Evolutionary conservation across 1,140 invertebrate genomes (phyloP), one percentile per base, ranked within the genome.

Genomic region (Apis dorsata): DNA sequence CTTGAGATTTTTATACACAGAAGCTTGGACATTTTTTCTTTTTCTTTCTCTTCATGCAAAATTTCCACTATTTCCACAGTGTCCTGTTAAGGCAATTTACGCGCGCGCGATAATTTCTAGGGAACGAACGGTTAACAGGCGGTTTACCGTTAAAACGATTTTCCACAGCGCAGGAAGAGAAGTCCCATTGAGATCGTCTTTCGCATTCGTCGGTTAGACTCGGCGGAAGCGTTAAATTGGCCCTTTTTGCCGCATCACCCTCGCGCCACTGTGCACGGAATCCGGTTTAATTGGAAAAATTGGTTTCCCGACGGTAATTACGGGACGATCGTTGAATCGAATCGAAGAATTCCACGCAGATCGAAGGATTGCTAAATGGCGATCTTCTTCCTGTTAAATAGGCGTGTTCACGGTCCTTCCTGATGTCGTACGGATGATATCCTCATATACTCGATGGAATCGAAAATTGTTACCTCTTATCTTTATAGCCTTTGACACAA

Each of bases 71-170:
- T 44, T 44, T 44, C 34, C 66, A 21, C 15, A 17, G 0, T 55
- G 65, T 19, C 34, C 53, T 17, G 68, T 13, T 24, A 34, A 34
- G 9, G 62, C 53, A 74, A 81, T 81, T 75, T 81, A 81, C 71
- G 62, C n/a, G 62, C 17, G 28, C 70, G 51, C 62, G 79, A 81
- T 81, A 68, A 69, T 81, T 81, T 81, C 63, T n/a, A 13, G 24
- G 51, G 53, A 49, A 62, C 34, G 51, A 74, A 65, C 28, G 65
- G 73, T 66, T 55, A 57, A 53, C 28, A n/a, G 44, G 49, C 34
- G 51, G 51, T 82, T 69, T 69, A 81, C 80, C 80, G 80, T 81
- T 81, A 77, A 77, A 77, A 60, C 74, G 80, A 82, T 82, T 76
- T 82, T 82, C 73, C 80, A 12, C 28, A 34, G 11, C 11, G 44